These are phyloP conservation scores for Anastrepha ludens DNA, from an alignment of 1,140 invertebrate species.

Conservation along the genomic window DNA sequence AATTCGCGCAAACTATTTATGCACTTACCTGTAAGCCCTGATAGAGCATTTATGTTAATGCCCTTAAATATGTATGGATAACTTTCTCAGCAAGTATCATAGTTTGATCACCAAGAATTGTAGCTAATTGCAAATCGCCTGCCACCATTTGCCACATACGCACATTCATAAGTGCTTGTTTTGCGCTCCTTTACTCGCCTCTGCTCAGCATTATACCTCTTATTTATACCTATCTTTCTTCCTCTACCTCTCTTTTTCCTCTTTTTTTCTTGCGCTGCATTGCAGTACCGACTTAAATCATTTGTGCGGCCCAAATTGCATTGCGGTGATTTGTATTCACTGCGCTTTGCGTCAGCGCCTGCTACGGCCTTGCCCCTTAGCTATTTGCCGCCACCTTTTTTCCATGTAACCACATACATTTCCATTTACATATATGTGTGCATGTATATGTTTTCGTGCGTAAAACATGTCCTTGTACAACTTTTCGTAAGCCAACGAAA, in stretches of 20 bases:
- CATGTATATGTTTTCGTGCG: constrained; percentile 18
- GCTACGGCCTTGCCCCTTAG: constrained; percentile 23
- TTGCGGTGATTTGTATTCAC: constrained; percentile 28
- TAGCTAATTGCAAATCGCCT: too few species aligned
- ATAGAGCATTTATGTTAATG: too few species aligned
- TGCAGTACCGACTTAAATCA: background rate
- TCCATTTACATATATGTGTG: background rate
- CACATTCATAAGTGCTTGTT: too few species aligned
- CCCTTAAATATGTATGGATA: too few species aligned
- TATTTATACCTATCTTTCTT: too few species aligned
- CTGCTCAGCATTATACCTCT: too few species aligned
- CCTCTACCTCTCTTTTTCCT: too few species aligned
- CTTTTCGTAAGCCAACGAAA: constrained; percentile 35
- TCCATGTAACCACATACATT: background rate
- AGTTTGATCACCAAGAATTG: too few species aligned
- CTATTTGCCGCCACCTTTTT: background rate
- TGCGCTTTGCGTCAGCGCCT: background rate
- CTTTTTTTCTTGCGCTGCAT: background rate
- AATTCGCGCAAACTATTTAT: too few species aligned
- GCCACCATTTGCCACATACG: background rate
- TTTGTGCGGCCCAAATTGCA: background rate
- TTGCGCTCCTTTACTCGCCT: too few species aligned
- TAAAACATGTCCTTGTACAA: constrained; percentile 46
- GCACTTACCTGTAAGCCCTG: too few species aligned
- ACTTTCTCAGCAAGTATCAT: too few species aligned